These are phyloP conservation scores for Ethmia dodecea DNA, from an alignment of 2,888 invertebrate genomes.

Conservation along the genomic window DNA sequence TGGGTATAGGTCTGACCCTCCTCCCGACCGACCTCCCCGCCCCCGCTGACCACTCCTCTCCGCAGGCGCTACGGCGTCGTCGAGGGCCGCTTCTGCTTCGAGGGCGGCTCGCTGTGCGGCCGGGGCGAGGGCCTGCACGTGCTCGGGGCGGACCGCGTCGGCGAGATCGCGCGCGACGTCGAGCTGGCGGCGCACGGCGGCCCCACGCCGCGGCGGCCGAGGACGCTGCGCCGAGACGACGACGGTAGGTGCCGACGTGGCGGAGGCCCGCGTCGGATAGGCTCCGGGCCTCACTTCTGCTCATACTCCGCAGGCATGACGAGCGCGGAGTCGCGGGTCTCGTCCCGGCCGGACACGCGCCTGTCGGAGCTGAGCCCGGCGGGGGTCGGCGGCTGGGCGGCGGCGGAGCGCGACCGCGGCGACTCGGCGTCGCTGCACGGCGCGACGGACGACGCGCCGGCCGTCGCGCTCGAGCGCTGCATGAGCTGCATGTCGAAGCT, in stretches of 20 bases:
- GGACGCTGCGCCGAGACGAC: background rate
- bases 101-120: slow-evolving; percentile 92
- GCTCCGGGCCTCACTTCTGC: no score
- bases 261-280: no score
- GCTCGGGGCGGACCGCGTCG: slow-evolving; percentile 85
- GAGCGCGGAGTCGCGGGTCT: slow-evolving; percentile 63
- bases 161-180: slow-evolving; percentile 83
- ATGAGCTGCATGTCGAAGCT: slow-evolving; percentile 89
- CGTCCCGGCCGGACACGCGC: slow-evolving; percentile 65
- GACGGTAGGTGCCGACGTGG: no score
- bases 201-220: slow-evolving; percentile 57
- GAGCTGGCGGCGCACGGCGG: slow-evolving; percentile 84
- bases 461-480: slow-evolving; percentile 77
- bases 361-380: slow-evolving; percentile 69
- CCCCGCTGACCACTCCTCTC: slow-evolving; percentile 9
- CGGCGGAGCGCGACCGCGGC: slow-evolving; percentile 23
- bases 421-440: slow-evolving; percentile 42
- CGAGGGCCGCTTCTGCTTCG: slow-evolving; percentile 92
- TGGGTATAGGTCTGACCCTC: no score
- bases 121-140: slow-evolving; percentile 90
- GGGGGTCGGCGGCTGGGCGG: slow-evolving; percentile 21
- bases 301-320: no score
- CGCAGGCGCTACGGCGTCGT: slow-evolving; percentile 89
- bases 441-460: slow-evolving; percentile 38
- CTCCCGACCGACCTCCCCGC: no score